Percentiles rank a stretch among this genome's conserved stretches.
phyloP scores from a whole-genome alignment of 1,140 invertebrate genomes.

The Yoshiicerus persimilis region DNA sequence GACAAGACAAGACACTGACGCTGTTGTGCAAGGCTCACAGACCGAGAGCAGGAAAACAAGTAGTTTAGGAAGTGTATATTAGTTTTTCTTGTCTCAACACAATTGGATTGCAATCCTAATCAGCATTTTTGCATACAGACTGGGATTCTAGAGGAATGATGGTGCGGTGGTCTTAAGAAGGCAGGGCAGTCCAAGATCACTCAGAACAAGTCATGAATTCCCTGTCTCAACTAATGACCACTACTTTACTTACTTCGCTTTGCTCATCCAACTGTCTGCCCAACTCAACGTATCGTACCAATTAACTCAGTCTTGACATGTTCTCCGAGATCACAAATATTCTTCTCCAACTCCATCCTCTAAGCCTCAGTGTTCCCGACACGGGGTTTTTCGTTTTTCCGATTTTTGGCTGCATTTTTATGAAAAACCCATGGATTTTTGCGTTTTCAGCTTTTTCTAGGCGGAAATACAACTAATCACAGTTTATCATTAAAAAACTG shows the following conservation, averaged over 20 bases:
- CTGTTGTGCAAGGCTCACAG: too few species aligned
- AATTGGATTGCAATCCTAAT: background rate
- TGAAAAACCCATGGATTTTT: too few species aligned
- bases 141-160: background rate
- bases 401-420: too few species aligned
- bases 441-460: too few species aligned
- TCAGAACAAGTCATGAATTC: background rate
- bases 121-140: background rate
- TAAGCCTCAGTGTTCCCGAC: too few species aligned
- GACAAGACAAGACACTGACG: background rate
- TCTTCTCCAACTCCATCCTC: too few species aligned
- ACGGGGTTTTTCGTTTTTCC: too few species aligned
- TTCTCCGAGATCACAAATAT: too few species aligned
- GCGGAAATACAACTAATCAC: too few species aligned
- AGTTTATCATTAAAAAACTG: too few species aligned
- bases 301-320: background rate
- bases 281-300: background rate
- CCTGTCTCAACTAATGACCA: background rate
- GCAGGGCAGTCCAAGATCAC: background rate
- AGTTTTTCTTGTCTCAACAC: background rate
- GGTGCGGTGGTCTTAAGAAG: too few species aligned
- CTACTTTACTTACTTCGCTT: background rate
- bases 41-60: background rate
- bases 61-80: background rate
- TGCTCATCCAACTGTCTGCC: background rate